A percentile compares a stretch with the other conserved stretches of the same genome.
phyloP scores from a whole-genome alignment of 2,797 vertebrate species.

The Myoxocephalus aenaeus region DNA sequence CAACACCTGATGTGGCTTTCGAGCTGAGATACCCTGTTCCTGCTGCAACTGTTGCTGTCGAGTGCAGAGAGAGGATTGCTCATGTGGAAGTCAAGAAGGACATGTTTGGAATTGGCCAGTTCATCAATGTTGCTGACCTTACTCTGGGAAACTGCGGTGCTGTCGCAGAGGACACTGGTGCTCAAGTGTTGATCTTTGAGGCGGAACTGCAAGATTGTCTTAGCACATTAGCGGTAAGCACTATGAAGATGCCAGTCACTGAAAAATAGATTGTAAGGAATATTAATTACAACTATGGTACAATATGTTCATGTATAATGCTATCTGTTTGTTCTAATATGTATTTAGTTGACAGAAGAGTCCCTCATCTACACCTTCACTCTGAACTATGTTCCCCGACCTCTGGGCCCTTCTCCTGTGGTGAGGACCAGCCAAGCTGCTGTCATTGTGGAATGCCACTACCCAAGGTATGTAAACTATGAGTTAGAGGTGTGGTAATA shows the following conservation, averaged over 20 bases:
- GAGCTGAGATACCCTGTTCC: slow-evolving; percentile 49
- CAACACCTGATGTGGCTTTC: neutral
- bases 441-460: slow-evolving; percentile 78
- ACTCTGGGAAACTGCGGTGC: slow-evolving; percentile 67
- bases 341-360: slow-evolving; percentile 60
- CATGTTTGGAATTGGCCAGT: slow-evolving; percentile 73
- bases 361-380: slow-evolving; percentile 71
- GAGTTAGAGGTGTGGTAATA: neutral
- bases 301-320: neutral
- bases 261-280: neutral
- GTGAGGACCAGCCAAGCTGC: slow-evolving; percentile 64
- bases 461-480: slow-evolving; percentile 75
- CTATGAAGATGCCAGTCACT: neutral
- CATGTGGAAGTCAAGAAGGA: slow-evolving; percentile 75
- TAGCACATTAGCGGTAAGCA: slow-evolving; percentile 63
- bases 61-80: slow-evolving; percentile 66
- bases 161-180: slow-evolving; percentile 28
- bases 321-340: slow-evolving; percentile 8
- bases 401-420: slow-evolving; percentile 26
- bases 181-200: slow-evolving; percentile 71
- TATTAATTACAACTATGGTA: neutral
- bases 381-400: slow-evolving; percentile 69
- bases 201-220: slow-evolving; percentile 68
- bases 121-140: slow-evolving; percentile 61
- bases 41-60: slow-evolving; percentile 60